These are phyloP conservation scores for Adrianichthys oophorus DNA, from an alignment of 2,797 vertebrate species.

Conservation along the genomic window DNA sequence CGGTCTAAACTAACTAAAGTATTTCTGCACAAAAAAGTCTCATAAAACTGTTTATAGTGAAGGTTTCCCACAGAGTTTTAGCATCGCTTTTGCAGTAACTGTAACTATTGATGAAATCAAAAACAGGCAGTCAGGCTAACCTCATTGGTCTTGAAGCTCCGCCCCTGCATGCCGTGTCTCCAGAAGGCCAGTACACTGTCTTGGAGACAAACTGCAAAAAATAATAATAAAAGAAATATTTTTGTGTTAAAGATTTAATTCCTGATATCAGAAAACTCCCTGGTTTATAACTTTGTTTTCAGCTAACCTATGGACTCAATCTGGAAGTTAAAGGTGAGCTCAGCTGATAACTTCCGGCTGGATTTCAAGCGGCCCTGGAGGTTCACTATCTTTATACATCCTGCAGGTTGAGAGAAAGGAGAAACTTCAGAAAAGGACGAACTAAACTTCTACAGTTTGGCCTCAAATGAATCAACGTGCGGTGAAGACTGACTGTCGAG, in stretches of 20 bases:
- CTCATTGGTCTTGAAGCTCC: constrained; percentile 97
- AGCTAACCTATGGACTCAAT: constrained; percentile 89
- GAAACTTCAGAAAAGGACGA: background rate
- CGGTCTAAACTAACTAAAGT: no score
- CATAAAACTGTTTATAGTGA: no score
- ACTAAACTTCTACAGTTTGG: background rate
- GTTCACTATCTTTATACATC: constrained; percentile 95
- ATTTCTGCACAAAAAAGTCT: no score
- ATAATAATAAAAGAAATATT: background rate
- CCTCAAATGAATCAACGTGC: background rate
- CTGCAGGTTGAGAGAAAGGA: constrained; percentile 53
- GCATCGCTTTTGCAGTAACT: no score
- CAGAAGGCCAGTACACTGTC: constrained; percentile 98
- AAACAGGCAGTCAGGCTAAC: constrained; percentile 60
- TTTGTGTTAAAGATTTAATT: background rate
- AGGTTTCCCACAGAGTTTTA: no score
- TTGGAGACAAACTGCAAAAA: constrained; percentile 90
- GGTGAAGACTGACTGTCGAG: constrained; percentile 85
- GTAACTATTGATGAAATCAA: no score
- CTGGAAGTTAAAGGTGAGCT: constrained; percentile 94
- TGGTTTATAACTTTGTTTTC: no score
- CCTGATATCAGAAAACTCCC: no score
- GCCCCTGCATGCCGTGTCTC: constrained; percentile 98
- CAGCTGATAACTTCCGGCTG: constrained; percentile 90
- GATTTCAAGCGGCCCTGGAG: constrained; percentile 93